Evolutionary conservation across 2,113 vertebrate genomes (phyloP).

Genomic region (Azemiops feae): DNA sequence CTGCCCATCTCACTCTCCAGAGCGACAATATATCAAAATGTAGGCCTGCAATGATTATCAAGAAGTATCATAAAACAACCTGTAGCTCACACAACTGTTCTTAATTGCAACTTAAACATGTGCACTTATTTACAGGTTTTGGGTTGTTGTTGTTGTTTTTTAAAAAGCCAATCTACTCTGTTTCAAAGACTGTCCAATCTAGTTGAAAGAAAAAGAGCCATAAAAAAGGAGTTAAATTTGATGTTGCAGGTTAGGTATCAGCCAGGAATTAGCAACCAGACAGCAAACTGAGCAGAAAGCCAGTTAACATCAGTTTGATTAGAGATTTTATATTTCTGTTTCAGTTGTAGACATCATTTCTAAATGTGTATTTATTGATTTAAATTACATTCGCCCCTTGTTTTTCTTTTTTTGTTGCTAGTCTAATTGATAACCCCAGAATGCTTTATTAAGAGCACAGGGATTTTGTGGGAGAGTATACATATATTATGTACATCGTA

Average conservation of each 20-base stretch:
- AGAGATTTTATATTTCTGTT: neutral
- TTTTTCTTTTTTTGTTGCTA: neutral
- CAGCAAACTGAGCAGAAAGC: neutral
- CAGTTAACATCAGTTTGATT: neutral
- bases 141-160: neutral
- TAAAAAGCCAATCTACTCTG: neutral
- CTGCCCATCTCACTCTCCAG: neutral
- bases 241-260: neutral
- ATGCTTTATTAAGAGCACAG: neutral
- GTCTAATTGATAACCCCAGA: neutral
- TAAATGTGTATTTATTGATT: neutral
- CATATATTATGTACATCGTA: neutral
- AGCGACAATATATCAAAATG: neutral
- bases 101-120: neutral
- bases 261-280: neutral
- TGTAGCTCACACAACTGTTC: conserved; percentile 10
- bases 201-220: neutral
- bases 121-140: neutral
- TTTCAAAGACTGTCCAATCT: neutral
- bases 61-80: neutral
- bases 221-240: neutral
- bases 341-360: neutral
- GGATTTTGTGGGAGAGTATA: conserved; percentile 16
- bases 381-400: neutral
- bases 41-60: neutral